A percentile compares a stretch with the other conserved stretches of the same genome.
Evolutionary conservation across 2,888 invertebrate genomes (phyloP).

Genomic region (Yponomeuta malinellus): DNA sequence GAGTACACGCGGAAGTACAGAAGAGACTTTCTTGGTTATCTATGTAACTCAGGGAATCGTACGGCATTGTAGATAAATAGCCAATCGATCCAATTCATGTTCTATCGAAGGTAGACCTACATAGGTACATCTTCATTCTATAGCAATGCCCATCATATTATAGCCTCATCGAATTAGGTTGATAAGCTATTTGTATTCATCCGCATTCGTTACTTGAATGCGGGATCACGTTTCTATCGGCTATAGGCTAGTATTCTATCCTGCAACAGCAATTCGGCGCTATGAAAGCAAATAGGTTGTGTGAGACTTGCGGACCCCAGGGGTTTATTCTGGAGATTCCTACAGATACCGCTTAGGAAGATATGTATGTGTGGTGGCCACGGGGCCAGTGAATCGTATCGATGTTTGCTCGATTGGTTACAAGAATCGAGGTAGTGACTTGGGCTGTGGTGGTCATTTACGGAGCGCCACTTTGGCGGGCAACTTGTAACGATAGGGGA

Average conservation of each 20-base stretch:
- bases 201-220: slow-evolving; percentile 41
- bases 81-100: too few species aligned
- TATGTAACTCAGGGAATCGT: neutral
- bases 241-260: slow-evolving; percentile 33
- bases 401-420: neutral
- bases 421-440: neutral
- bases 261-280: slow-evolving; percentile 47
- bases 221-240: slow-evolving; percentile 47
- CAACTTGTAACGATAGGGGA: slow-evolving; percentile 52
- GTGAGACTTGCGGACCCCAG: neutral
- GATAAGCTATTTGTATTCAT: slow-evolving; percentile 20
- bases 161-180: slow-evolving; percentile 4
- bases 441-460: slow-evolving; percentile 10
- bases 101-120: neutral
- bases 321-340: neutral
- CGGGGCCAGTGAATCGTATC: neutral
- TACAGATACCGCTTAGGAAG: neutral
- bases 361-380: neutral
- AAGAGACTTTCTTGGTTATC: neutral
- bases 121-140: neutral
- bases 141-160: neutral
- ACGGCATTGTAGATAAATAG: too few species aligned
- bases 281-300: slow-evolving; percentile 45
- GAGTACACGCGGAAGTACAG: neutral
- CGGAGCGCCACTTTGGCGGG: slow-evolving; percentile 51